Base-by-base conservation (phyloP, 2,888 invertebrate species). In the Notodonta ziczac region DNA sequence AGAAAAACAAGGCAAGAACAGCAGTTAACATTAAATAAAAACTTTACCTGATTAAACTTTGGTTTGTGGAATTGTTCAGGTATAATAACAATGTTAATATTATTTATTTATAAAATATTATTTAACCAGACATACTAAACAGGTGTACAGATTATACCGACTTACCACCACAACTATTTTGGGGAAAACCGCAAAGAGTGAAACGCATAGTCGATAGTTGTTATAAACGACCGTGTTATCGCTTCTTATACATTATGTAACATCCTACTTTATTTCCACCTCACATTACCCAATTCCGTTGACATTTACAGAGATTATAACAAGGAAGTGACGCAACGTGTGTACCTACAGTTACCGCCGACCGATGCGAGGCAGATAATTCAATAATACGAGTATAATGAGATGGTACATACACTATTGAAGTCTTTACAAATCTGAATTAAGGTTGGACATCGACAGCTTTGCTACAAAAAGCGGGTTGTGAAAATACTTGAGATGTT, bases 361-460 rank as follows among this genome's bases (percentile, higher is more conserved):
- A 42, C 4, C 53, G 35, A 39, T 7, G 35, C 53, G 53, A 35
- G 0, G 24, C 7, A 16, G 51, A 51, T 51, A 32, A 50, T 52
- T 24, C 52, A 58, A 62, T 57, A 60, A 58, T 60, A 58, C 48
- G 44, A 52, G 52, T 56, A 60, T 62, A 62, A 65, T 61, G 59
- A 65, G 55, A 12, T n/a, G 9, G 6, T 8, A 60, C 52, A 60
- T 62, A 61, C 59, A 59, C 39, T 7, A 14, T 5, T 58, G 32
- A 13, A 32, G 13, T 32, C 32, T 32, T 52, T 52, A 32, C 32
- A 52, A 32, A 52, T 32, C 12, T 13, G 9, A 16, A 50, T 50
- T 12, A 52, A 13, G 13, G 52, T 35, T 52, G 7, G 52, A 32
- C 32, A 32, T 52, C 10, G 52, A 52, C 32, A 52, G 32, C 5